Evolutionary conservation across 2,113 vertebrate species (phyloP).

Genomic region (Thalassarche chlororhynchos): DNA sequence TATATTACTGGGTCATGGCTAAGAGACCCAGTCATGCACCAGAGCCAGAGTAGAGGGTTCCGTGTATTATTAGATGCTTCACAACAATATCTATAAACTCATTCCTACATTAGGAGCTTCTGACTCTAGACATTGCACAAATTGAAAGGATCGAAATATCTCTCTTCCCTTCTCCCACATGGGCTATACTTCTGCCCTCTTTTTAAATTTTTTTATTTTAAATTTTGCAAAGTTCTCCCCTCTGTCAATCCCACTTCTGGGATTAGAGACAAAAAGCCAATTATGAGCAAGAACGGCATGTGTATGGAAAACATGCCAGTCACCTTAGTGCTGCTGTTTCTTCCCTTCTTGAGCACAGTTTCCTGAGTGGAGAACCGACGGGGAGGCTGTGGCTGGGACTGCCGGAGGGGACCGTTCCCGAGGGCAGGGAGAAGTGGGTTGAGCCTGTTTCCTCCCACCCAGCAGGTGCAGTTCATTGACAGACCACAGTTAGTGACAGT

Average conservation of each 20-base stretch:
- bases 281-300: background rate
- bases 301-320: background rate
- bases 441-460: background rate
- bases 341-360: background rate
- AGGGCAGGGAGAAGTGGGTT: background rate
- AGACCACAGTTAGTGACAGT: background rate
- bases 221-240: background rate
- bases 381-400: background rate
- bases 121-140: no score
- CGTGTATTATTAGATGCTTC: background rate
- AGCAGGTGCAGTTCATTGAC: background rate
- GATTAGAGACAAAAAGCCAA: background rate
- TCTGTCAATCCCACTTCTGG: background rate
- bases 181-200: background rate
- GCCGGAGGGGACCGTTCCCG: background rate
- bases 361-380: background rate
- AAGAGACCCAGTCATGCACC: background rate
- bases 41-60: background rate
- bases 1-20: fast-evolving
- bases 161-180: background rate
- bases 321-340: background rate
- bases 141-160: background rate
- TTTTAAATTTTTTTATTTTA: background rate
- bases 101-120: background rate
- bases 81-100: no score